phyloP scores from a whole-genome alignment of 2,797 vertebrate species.

The Enteromius argenteus region DNA sequence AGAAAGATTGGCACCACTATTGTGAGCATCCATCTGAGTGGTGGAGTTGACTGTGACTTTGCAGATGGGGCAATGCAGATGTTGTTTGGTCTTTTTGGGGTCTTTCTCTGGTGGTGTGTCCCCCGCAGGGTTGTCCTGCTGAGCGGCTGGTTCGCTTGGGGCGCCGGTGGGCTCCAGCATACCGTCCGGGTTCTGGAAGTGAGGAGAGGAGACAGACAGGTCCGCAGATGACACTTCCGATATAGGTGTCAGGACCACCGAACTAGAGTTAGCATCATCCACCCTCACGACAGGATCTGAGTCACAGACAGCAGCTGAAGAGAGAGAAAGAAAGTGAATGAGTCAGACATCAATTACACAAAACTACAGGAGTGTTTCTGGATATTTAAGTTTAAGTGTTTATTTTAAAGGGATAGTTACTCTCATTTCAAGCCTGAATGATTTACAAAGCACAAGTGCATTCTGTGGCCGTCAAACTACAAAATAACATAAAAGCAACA shows the following conservation, averaged over 20 bases:
- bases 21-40: conserved; percentile 95
- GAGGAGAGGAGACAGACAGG: conserved; percentile 50
- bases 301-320: conserved; percentile 49
- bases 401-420: neutral
- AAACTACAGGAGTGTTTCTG: neutral
- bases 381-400: conserved; percentile 6
- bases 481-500: neutral
- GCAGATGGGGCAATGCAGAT: conserved; percentile 91
- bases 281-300: conserved; percentile 57
- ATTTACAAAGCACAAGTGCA: neutral
- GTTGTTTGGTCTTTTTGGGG: conserved; percentile 70
- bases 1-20: conserved; percentile 78
- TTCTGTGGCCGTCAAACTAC: neutral
- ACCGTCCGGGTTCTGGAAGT: conserved; percentile 73
- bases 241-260: conserved; percentile 60
- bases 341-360: conserved; percentile 15
- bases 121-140: conserved; percentile 49
- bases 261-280: conserved; percentile 63
- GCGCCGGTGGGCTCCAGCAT: conserved; percentile 65
- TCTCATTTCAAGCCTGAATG: neutral
- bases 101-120: conserved; percentile 63
- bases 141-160: conserved; percentile 58
- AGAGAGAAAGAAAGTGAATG: conserved; percentile 13
- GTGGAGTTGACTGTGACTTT: conserved; percentile 96
- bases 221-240: conserved; percentile 64